Base-by-base conservation (phyloP, 2,113 vertebrate species). In the Laterallus jamaicensis region DNA sequence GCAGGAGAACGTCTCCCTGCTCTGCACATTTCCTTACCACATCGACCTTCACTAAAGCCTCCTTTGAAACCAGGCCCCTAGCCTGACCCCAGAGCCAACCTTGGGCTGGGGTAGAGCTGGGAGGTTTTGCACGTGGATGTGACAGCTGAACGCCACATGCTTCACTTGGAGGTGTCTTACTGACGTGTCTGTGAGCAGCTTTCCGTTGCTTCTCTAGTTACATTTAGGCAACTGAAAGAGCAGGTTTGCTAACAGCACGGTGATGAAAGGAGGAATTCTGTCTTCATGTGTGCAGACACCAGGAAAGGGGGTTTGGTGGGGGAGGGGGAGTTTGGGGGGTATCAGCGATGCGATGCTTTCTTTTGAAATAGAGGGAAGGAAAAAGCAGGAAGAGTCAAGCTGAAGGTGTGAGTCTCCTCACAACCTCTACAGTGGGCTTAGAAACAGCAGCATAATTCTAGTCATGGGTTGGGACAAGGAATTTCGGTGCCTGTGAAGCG, bases 211-310 rank as follows among this genome's bases (percentile, higher is more conserved):
- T 35, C 35, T 35, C 35, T 35, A 35, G 35, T 35, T 35, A 35
- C 35, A 35, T 35, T 35, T 35, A 35, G 35, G 35, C 35, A 35
- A 35, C 35, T 35, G 35, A 35, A 35, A 63, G 76, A 79, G 78
- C 66, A 88, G 84, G 60, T 81, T 90, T 95, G 93, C 59, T 75
- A 94, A 95, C 70, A 95, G 58, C 44, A 15, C 59, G 78, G 70
- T 79, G 42, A 20, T 52, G 42, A 37, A 66, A 94, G 75, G 47
- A 94, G 92, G 56, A 90, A 71, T 40, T 35, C 20, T 7, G 0
- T 73, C 90, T 75, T 20, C 60, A 29, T 18, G 86, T 15, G 37
- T 91, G 26, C 95, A 89, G 92, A 73, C 39, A 25, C 21, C 69
- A 37, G 39, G 68, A 86, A 87, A 52, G 69, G 44, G 52, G 15